A percentile compares a stretch with the other conserved stretches of the same genome.
Evolutionary conservation across 2,888 invertebrate species (phyloP).

Genomic region (Acleris cristana): DNA sequence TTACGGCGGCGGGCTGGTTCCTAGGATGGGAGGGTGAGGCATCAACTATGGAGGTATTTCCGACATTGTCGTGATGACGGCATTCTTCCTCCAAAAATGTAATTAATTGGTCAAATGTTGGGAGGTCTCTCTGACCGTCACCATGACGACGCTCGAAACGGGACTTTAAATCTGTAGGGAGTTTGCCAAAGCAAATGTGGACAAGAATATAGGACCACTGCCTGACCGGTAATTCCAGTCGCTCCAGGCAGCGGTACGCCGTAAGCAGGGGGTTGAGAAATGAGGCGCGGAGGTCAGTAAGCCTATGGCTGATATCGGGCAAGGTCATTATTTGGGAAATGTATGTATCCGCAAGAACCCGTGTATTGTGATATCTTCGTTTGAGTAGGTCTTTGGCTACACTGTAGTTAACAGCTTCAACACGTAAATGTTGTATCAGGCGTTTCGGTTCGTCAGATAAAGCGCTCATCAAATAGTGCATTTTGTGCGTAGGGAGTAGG

Average conservation of each 20-base stretch:
- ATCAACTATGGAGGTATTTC: neutral
- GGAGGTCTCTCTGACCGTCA: neutral
- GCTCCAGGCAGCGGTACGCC: neutral
- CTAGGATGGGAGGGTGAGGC: neutral
- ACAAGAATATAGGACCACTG: neutral
- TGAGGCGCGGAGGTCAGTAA: neutral
- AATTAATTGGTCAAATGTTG: constrained; percentile 1
- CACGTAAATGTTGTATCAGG: constrained; percentile 5
- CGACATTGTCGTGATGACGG: constrained; percentile 1
- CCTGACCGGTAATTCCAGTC: neutral
- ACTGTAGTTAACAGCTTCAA: constrained; percentile 5
- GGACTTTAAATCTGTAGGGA: neutral
- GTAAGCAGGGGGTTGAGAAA: neutral
- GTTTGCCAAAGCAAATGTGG: neutral
- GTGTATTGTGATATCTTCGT: neutral
- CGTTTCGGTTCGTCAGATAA: constrained; percentile 5
- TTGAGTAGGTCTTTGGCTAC: constrained; percentile 13
- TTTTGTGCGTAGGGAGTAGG: constrained; percentile 2
- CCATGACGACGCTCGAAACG: constrained; percentile 6
- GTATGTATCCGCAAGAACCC: constrained; percentile 1
- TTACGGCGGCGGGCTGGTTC: neutral
- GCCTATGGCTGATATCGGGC: neutral
- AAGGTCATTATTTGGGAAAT: neutral
- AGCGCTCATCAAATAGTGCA: constrained; percentile 12
- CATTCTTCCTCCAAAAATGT: constrained; percentile 1